phyloP scores from a whole-genome alignment of 2,888 invertebrate genomes.

The Pollenia amentaria region DNA sequence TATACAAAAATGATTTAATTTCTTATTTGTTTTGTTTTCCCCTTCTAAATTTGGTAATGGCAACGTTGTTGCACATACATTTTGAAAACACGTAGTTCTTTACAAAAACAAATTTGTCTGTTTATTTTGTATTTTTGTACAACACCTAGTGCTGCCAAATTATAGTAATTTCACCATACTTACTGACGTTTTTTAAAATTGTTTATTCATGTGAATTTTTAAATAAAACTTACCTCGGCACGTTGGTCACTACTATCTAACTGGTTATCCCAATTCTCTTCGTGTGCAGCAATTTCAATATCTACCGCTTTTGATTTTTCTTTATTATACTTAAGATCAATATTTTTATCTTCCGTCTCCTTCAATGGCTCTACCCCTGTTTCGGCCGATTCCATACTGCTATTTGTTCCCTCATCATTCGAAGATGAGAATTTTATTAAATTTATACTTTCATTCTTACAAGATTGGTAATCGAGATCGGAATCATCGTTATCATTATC shows the following conservation, averaged over 20 bases:
- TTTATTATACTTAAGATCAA: not conserved
- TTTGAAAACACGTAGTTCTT: too few species aligned
- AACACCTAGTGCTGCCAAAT: too few species aligned
- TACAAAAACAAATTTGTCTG: too few species aligned
- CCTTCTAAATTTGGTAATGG: too few species aligned
- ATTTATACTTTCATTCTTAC: slow-evolving; percentile 71
- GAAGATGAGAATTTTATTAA: slow-evolving; percentile 75
- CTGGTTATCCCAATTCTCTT: slow-evolving; percentile 75
- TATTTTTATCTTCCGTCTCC: not conserved
- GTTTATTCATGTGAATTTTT: not conserved
- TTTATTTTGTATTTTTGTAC: too few species aligned
- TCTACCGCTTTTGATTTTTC: not conserved
- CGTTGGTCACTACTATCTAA: slow-evolving; percentile 33
- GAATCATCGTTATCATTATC: slow-evolving; percentile 41
- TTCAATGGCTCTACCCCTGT: slow-evolving; percentile 10
- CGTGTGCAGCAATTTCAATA: not conserved
- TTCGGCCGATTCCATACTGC: slow-evolving; percentile 55
- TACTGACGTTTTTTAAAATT: too few species aligned
- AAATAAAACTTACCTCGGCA: slow-evolving; percentile 62
- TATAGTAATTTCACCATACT: too few species aligned
- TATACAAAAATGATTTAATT: too few species aligned
- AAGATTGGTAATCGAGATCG: slow-evolving; percentile 67
- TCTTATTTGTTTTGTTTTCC: too few species aligned
- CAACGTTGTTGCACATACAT: too few species aligned
- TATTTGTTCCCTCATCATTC: slow-evolving; percentile 70